phyloP scores from a whole-genome alignment of 2,888 invertebrate genomes.

The Tinea semifulvella region DNA sequence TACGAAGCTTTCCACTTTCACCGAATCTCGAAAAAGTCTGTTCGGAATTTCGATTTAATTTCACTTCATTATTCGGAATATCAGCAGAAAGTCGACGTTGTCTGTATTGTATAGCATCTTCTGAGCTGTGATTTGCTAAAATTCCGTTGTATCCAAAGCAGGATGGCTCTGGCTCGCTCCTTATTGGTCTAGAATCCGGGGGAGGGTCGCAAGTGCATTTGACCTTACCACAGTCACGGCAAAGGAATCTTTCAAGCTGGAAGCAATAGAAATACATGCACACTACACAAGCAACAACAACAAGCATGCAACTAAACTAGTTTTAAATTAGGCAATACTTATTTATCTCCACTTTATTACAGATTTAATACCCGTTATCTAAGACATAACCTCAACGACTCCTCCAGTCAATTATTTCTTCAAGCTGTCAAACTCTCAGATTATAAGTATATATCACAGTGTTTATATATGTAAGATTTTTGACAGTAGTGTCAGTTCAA shows the following conservation, averaged over 20 bases:
- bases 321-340: no score
- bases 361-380: no score
- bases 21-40: slow-evolving; percentile 41
- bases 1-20: slow-evolving; percentile 47
- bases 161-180: background rate
- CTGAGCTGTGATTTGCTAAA: slow-evolving; percentile 4
- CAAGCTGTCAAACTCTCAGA: no score
- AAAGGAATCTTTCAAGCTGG: slow-evolving; percentile 78
- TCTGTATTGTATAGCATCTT: slow-evolving; percentile 35
- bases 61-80: slow-evolving; percentile 28
- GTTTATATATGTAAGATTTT: no score
- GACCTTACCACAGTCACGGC: slow-evolving; percentile 74
- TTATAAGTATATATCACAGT: no score
- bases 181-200: slow-evolving; percentile 21
- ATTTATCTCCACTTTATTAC: no score
- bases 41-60: slow-evolving; percentile 38
- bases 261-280: slow-evolving; percentile 70
- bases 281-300: slow-evolving; percentile 42
- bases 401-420: no score
- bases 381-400: no score
- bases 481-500: no score
- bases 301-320: slow-evolving; percentile 37
- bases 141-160: slow-evolving; percentile 7
- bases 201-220: slow-evolving; percentile 68
- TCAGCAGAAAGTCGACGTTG: slow-evolving; percentile 28